Conservation (phyloP, 2,888 invertebrate genomes). For the Ptychoptera albimana region DNA sequence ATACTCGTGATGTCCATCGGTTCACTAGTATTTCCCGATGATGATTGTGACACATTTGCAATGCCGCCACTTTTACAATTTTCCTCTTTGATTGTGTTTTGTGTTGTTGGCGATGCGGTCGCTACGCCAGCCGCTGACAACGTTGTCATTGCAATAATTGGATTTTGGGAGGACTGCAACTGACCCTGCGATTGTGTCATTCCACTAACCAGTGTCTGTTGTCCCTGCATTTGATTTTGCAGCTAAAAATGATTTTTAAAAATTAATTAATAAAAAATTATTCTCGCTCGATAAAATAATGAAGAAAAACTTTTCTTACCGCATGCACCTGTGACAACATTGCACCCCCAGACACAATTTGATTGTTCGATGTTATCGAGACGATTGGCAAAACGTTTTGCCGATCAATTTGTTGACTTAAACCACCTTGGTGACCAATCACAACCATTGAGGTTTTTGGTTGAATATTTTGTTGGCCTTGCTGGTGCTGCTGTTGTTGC, state of each 20-base stretch:
- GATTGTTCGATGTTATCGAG: neutral
- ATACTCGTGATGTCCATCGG: conserved; percentile 7
- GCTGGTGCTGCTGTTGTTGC: conserved; percentile 37
- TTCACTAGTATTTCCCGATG: neutral
- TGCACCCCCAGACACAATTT: conserved; percentile 1
- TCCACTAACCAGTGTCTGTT: conserved; percentile 19
- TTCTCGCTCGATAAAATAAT: neutral
- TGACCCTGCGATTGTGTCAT: conserved; percentile 15
- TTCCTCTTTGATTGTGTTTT: no score
- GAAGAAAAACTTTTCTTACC: neutral
- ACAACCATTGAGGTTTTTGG: neutral
- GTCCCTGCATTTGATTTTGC: conserved; percentile 23
- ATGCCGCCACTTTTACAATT: no score
- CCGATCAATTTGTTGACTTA: neutral
- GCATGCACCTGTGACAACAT: conserved; percentile 2
- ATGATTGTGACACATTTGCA: neutral
- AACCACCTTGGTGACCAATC: neutral
- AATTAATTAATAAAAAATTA: neutral
- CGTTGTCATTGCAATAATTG: conserved; percentile 30
- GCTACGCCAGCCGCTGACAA: conserved; percentile 16
- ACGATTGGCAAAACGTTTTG: conserved; percentile 1
- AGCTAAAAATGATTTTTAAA: no score
- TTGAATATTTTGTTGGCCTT: conserved; percentile 22
- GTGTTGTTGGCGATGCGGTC: neutral
- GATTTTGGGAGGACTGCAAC: conserved; percentile 23